A percentile compares a stretch with the other conserved stretches of the same genome.
phyloP scores from a whole-genome alignment of 2,797 vertebrate genomes.

The Triplophysa bombifrons region DNA sequence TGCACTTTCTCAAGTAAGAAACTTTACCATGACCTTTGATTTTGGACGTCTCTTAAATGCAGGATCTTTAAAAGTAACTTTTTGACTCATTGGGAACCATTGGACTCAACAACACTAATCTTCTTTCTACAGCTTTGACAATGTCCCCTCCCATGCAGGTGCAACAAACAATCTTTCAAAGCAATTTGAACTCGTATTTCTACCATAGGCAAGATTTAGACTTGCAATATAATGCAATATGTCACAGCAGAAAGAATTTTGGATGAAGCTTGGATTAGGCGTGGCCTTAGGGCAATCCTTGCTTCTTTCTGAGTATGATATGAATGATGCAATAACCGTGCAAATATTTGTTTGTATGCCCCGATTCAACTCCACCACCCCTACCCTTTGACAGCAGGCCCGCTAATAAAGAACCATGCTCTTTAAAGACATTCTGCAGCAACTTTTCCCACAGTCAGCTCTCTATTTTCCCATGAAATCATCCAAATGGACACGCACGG shows the following conservation, averaged over 20 bases:
- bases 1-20: neutral
- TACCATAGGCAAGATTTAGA: slow-evolving; percentile 10
- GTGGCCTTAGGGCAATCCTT: slow-evolving; percentile 20
- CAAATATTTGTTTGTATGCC: slow-evolving; percentile 40
- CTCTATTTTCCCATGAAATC: neutral
- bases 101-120: neutral
- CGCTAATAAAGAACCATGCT: slow-evolving; percentile 17
- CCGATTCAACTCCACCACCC: slow-evolving; percentile 9
- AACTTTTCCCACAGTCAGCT: slow-evolving; percentile 19
- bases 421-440: slow-evolving; percentile 34
- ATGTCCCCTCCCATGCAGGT: neutral
- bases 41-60: neutral
- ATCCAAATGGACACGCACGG: neutral
- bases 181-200: slow-evolving; percentile 19
- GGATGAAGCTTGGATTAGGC: slow-evolving; percentile 24
- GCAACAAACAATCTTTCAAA: slow-evolving; percentile 16
- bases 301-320: slow-evolving; percentile 1
- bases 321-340: slow-evolving; percentile 47
- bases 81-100: neutral
- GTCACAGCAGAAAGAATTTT: neutral
- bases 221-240: slow-evolving; percentile 14
- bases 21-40: slow-evolving; percentile 1
- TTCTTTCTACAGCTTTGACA: neutral
- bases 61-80: neutral
- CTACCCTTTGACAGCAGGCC: slow-evolving; percentile 8